Conservation (phyloP, 2,797 vertebrate genomes). For the Lateolabrax maculatus region DNA sequence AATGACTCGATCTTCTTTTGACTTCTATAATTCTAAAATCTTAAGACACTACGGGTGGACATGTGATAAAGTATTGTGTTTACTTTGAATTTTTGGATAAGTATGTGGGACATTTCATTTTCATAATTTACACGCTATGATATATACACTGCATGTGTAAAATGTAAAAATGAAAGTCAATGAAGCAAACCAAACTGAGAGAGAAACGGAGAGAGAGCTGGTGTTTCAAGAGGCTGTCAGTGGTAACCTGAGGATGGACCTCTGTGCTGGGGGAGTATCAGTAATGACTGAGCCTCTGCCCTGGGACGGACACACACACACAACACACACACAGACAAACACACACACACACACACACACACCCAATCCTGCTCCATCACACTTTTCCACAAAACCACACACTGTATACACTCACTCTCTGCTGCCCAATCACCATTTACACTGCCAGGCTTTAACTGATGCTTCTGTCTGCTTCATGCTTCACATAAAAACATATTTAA, state of each 20-base stretch:
- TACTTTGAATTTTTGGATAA: too few relatives aligned
- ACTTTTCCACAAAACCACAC: slow-evolving; percentile 14
- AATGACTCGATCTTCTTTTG: too few relatives aligned
- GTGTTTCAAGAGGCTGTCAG: slow-evolving; percentile 74
- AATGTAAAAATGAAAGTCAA: neutral
- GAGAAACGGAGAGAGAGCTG: slow-evolving; percentile 30
- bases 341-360: slow-evolving; percentile 65
- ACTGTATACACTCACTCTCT: neutral
- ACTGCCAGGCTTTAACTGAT: neutral
- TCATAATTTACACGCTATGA: neutral
- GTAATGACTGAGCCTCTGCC: slow-evolving; percentile 76
- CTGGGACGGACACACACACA: slow-evolving; percentile 64
- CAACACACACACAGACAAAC: too few relatives aligned
- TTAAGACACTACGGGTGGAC: neutral
- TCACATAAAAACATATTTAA: too few relatives aligned
- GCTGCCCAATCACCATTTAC: slow-evolving; percentile 1
- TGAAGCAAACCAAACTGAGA: slow-evolving; percentile 13
- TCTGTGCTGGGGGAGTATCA: slow-evolving; percentile 84
- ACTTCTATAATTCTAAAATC: neutral
- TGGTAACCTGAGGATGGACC: slow-evolving; percentile 83
- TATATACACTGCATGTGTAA: neutral
- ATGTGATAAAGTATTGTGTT: too few relatives aligned
- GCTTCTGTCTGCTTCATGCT: neutral
- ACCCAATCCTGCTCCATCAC: slow-evolving; percentile 22
- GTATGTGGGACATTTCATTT: neutral